Conservation (phyloP, 2,797 vertebrate species). For the Ceryle rudis region DNA sequence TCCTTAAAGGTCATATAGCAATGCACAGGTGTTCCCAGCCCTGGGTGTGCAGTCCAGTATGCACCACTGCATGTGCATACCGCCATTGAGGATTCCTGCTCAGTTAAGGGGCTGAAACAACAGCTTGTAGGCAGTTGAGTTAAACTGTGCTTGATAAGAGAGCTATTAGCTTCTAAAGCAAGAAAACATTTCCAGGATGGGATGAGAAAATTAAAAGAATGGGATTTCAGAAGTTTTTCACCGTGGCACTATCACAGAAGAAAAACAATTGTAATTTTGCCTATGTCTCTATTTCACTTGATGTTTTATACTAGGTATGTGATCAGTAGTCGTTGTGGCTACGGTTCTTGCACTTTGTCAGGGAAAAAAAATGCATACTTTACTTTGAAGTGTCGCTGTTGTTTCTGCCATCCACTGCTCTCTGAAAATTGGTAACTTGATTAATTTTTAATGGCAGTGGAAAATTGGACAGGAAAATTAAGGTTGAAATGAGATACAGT, state of each 20-base stretch:
- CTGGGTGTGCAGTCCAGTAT: accelerated
- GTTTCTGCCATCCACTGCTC: not conserved
- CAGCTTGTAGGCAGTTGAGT: not conserved
- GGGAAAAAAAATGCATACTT: not conserved
- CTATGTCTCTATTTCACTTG: not conserved
- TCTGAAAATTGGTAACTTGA: not conserved
- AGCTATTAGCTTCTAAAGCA: not conserved
- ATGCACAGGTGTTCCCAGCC: accelerated
- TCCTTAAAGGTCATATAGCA: not conserved
- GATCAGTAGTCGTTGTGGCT: not conserved
- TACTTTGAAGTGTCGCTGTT: not conserved
- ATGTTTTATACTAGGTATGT: not conserved
- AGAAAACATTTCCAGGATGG: not conserved
- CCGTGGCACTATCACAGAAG: not conserved
- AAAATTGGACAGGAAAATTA: not conserved
- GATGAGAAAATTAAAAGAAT: not conserved
- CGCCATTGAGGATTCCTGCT: not conserved
- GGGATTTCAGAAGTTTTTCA: not conserved
- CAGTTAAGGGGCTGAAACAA: not conserved
- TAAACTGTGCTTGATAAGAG: not conserved
- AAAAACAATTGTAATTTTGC: not conserved
- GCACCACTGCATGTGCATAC: not conserved
- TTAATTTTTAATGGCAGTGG: not conserved
- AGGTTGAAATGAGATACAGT: not conserved
- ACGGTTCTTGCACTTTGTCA: not conserved